Evolutionary conservation across 2,888 invertebrate species (phyloP).

Genomic region (Calameuta idolon): DNA sequence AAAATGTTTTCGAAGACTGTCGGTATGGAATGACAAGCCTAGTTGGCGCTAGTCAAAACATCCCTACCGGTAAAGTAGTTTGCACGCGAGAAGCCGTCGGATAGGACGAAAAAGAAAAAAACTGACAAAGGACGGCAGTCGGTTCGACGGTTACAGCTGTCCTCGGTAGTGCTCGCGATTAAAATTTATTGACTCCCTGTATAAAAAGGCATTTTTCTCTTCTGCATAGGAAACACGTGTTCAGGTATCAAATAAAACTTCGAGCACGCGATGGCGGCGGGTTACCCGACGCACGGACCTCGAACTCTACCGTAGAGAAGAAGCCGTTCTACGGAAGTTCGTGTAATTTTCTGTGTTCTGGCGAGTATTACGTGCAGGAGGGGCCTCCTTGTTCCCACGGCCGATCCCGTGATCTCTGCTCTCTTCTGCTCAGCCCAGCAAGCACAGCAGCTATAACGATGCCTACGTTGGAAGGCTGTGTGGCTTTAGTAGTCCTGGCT

Average conservation of each 20-base stretch:
- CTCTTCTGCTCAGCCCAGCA: background rate
- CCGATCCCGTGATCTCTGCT: conserved; percentile 64
- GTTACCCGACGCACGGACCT: background rate
- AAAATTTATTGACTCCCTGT: background rate
- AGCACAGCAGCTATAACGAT: background rate
- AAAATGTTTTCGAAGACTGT: background rate
- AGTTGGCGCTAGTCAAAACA: background rate
- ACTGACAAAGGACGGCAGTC: no score
- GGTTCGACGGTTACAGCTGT: background rate
- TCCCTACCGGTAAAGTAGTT: background rate
- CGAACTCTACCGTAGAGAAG: background rate
- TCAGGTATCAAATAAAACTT: conserved; percentile 7
- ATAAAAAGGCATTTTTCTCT: background rate
- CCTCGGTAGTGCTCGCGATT: background rate
- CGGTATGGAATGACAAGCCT: background rate
- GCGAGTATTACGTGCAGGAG: conserved; percentile 18
- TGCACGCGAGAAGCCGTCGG: background rate
- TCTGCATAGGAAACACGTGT: background rate
- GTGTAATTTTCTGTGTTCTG: conserved; percentile 12
- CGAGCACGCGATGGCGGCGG: background rate
- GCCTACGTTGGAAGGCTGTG: conserved; percentile 8
- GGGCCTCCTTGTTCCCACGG: conserved; percentile 58
- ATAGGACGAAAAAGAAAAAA: background rate
- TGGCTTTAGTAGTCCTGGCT: conserved; percentile 20
- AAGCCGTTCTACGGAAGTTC: conserved; percentile 7